A percentile compares a stretch with the other conserved stretches of the same genome.
Conservation (phyloP, 2,797 vertebrate species). For the Cuculus canorus region DNA sequence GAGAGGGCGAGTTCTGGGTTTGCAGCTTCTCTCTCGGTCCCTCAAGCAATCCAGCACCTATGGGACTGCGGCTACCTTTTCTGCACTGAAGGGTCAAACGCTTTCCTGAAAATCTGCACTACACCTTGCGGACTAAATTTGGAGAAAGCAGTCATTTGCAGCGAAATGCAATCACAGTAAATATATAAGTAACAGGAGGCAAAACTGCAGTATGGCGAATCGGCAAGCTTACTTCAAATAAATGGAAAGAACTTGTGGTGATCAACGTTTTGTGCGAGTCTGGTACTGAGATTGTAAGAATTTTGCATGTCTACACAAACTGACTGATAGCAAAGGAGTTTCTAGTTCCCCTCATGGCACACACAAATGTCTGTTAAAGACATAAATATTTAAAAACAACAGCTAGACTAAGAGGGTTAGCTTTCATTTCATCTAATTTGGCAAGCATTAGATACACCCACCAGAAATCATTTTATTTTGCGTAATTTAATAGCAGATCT, state of each 20-base stretch:
- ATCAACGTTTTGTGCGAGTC: not conserved
- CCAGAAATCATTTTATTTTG: conserved; percentile 78
- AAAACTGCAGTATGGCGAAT: not conserved
- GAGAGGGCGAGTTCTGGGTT: conserved; percentile 23
- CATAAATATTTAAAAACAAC: conserved; percentile 85
- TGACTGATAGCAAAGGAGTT: conserved; percentile 80
- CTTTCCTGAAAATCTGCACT: not conserved
- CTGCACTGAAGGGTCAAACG: not conserved
- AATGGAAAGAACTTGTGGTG: not conserved
- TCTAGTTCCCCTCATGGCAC: conserved; percentile 74
- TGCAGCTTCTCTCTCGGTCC: conserved; percentile 19
- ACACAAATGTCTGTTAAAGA: conserved; percentile 79
- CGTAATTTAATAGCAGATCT: conserved; percentile 78
- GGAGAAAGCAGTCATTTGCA: not conserved
- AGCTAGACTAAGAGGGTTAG: conserved; percentile 79
- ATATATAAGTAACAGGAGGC: conserved; percentile 13
- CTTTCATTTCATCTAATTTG: conserved; percentile 79
- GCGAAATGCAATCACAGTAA: not conserved
- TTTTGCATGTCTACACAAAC: conserved; percentile 67
- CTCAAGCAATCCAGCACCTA: conserved; percentile 8
- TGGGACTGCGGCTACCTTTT: conserved; percentile 16
- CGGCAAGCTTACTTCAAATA: not conserved
- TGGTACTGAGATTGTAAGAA: conserved; percentile 64
- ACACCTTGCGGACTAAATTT: conserved; percentile 13
- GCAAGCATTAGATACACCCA: conserved; percentile 77